Evolutionary conservation across 2,797 vertebrate species (phyloP).

Genomic region (Hafferia zeledoni): DNA sequence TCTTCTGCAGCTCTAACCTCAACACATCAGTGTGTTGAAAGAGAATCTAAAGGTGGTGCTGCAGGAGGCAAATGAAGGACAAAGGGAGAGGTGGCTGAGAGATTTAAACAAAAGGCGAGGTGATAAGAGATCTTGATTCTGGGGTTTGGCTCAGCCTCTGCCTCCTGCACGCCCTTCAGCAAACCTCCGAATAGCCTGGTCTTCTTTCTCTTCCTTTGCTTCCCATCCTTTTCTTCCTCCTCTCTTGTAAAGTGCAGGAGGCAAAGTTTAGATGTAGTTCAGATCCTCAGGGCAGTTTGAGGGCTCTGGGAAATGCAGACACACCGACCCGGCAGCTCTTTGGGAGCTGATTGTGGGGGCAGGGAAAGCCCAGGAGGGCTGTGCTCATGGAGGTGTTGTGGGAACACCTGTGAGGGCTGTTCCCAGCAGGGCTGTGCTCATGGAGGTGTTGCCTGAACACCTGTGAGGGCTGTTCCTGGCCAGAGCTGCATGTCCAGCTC

Average conservation of each 20-base stretch:
- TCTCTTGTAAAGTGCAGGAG: not conserved
- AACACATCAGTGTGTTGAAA: not conserved
- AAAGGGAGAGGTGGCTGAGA: not conserved
- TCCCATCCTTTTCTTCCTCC: not conserved
- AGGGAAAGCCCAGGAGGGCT: not conserved
- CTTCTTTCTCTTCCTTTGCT: not conserved
- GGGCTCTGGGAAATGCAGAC: rapidly evolving
- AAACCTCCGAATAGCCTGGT: not conserved
- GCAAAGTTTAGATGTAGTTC: not conserved
- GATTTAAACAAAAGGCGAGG: not conserved
- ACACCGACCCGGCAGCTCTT: rapidly evolving
- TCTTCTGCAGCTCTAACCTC: not conserved
- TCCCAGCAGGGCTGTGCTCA: too few species aligned
- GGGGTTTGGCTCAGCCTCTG: not conserved
- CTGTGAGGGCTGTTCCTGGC: too few species aligned
- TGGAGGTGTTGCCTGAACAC: too few species aligned
- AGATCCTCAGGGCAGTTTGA: not conserved
- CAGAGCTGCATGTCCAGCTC: too few species aligned
- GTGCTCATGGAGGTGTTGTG: too few species aligned
- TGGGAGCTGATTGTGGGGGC: rapidly evolving
- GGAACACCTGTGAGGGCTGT: too few species aligned
- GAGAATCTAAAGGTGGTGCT: not conserved
- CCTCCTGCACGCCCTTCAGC: not conserved
- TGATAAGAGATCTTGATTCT: not conserved
- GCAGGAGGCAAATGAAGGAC: not conserved